phyloP scores from a whole-genome alignment of 2,888 invertebrate genomes.

The Acanthopleura granulata region DNA sequence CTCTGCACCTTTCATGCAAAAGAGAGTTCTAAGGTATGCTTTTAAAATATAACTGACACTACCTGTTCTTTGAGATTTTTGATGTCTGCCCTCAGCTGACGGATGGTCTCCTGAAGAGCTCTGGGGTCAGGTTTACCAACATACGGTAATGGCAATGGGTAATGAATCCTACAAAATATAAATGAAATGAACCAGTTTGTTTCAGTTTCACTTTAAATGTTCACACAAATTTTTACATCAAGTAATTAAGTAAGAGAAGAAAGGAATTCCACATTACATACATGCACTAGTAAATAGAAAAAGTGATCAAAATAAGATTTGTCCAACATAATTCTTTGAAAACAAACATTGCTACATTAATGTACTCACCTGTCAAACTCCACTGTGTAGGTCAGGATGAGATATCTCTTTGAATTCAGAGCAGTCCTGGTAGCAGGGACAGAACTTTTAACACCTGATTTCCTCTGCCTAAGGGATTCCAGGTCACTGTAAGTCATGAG shows the following conservation, averaged over 20 bases:
- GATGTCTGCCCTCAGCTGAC: conserved; percentile 56
- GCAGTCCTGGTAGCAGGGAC: conserved; percentile 41
- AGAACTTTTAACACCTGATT: conserved; percentile 50
- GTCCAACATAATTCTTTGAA: no score
- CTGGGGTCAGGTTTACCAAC: conserved; percentile 67
- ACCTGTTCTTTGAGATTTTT: conserved; percentile 55
- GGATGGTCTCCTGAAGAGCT: conserved; percentile 60
- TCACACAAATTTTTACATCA: background rate
- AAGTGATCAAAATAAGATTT: no score
- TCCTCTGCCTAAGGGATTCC: conserved; percentile 63
- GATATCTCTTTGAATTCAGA: conserved; percentile 64
- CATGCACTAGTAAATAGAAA: no score
- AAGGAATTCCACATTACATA: no score
- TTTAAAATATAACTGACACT: background rate
- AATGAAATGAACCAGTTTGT: background rate
- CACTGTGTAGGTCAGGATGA: conserved; percentile 68
- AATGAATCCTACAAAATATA: conserved; percentile 61
- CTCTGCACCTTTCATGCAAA: no score
- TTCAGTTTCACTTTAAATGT: background rate
- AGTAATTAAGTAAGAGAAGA: no score
- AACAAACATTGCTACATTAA: no score
- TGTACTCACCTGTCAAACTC: conserved; percentile 66
- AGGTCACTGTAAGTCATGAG: conserved; percentile 67
- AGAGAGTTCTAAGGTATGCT: background rate
- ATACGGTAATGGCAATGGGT: conserved; percentile 67